These are phyloP conservation scores for Dendrolimus houi DNA, from an alignment of 2,888 invertebrate genomes.

Conservation along the genomic window DNA sequence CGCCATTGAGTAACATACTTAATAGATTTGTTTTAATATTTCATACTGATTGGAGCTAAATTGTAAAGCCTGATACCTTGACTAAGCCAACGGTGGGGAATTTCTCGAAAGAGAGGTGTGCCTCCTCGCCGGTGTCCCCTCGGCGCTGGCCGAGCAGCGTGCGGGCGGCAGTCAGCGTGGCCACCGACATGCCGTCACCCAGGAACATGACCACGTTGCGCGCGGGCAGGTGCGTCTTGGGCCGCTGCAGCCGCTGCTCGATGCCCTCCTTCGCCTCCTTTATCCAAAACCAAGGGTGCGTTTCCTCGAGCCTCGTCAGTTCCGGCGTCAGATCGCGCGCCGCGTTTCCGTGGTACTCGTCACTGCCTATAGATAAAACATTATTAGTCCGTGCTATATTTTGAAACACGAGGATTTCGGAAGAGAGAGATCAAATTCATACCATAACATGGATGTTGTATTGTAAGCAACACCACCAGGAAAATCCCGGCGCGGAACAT, in stretches of 20 bases:
- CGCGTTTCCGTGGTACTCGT: slow-evolving; percentile 10
- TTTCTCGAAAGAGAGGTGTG: slow-evolving; percentile 73
- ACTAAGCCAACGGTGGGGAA: slow-evolving; percentile 74
- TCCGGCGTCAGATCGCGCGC: neutral
- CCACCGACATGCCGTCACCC: slow-evolving; percentile 84
- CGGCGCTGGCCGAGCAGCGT: slow-evolving; percentile 76
- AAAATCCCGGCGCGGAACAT: too few species aligned
- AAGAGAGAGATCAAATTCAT: too few species aligned
- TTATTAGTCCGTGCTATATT: too few species aligned
- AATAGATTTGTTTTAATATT: too few species aligned
- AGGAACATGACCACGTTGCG: slow-evolving; percentile 80
- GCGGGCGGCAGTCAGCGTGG: slow-evolving; percentile 79
- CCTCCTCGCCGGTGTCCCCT: slow-evolving; percentile 72
- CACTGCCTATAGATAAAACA: slow-evolving; percentile 11
- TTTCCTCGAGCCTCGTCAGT: slow-evolving; percentile 12
- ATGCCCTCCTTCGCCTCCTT: slow-evolving; percentile 46
- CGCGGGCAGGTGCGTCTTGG: slow-evolving; percentile 26
- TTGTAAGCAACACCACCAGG: too few species aligned
- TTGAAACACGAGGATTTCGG: too few species aligned
- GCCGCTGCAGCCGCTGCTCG: slow-evolving; percentile 26
- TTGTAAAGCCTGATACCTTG: too few species aligned
- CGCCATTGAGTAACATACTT: too few species aligned
- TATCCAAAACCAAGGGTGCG: slow-evolving; percentile 56
- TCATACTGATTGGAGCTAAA: too few species aligned
- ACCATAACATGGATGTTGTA: too few species aligned